These are phyloP conservation scores for Cirrhinus mrigala DNA, from an alignment of 2,797 vertebrate species.

Conservation along the genomic window DNA sequence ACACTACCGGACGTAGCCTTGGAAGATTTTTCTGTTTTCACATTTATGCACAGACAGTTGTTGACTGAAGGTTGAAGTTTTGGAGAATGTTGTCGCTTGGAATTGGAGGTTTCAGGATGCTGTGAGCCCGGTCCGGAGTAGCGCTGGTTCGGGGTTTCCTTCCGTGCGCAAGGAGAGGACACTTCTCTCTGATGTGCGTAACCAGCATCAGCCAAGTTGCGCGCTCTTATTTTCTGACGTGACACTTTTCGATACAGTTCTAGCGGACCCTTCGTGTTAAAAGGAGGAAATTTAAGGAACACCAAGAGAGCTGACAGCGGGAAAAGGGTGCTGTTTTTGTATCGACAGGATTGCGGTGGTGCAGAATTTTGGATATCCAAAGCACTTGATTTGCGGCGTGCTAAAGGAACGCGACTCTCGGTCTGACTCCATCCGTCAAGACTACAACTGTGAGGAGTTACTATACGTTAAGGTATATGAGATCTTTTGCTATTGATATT, in stretches of 20 bases:
- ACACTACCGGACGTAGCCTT: conserved; percentile 32
- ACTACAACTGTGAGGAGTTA: conserved; percentile 67
- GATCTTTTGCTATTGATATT: conserved; percentile 41
- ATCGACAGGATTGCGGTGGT: conserved; percentile 56
- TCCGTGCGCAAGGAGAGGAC: conserved; percentile 59
- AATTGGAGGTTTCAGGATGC: conserved; percentile 62
- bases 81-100: conserved; percentile 64
- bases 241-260: conserved; percentile 54
- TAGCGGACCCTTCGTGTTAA: conserved; percentile 54
- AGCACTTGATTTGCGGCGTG: conserved; percentile 66
- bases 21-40: conserved; percentile 10
- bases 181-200: conserved; percentile 62
- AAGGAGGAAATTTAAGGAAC: conserved; percentile 67
- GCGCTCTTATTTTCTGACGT: conserved; percentile 34
- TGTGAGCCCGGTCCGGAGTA: conserved; percentile 65
- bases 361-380: conserved; percentile 68
- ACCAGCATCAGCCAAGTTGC: conserved; percentile 60
- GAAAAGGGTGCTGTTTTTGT: conserved; percentile 68
- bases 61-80: conserved; percentile 34
- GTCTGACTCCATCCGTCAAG: conserved; percentile 73
- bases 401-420: conserved; percentile 69
- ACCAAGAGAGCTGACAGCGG: conserved; percentile 22
- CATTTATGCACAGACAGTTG: conserved; percentile 3
- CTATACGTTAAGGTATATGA: conserved; percentile 75
- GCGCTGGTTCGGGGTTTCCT: conserved; percentile 60